A percentile compares a stretch with the other conserved stretches of the same genome.
Evolutionary conservation across 1,140 invertebrate species (phyloP).

Genomic region (Grapholita molesta): DNA sequence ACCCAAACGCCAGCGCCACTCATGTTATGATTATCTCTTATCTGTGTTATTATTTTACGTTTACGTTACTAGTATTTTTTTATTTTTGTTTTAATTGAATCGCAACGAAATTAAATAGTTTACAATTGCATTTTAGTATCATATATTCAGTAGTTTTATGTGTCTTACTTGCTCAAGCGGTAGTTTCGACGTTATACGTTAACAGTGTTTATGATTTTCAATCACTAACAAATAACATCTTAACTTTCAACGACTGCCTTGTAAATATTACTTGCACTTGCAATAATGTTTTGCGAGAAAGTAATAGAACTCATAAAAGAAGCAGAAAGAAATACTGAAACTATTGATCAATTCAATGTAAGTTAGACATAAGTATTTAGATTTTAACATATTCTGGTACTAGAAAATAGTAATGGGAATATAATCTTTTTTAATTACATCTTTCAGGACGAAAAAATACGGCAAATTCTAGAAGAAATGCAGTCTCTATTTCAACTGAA

Average conservation of each 20-base stretch:
- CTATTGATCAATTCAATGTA: slow-evolving; percentile 63
- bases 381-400: slow-evolving; percentile 1
- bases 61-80: too few relatives aligned
- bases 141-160: too few relatives aligned
- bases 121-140: too few relatives aligned
- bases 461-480: slow-evolving; percentile 69
- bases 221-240: too few relatives aligned
- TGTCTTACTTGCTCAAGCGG: too few relatives aligned
- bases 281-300: slow-evolving; percentile 68
- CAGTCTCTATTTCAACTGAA: slow-evolving; percentile 65
- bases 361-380: slow-evolving; percentile 25
- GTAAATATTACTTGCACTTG: background rate
- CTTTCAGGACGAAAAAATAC: slow-evolving; percentile 66
- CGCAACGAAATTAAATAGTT: too few relatives aligned
- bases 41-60: too few relatives aligned
- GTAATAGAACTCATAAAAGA: slow-evolving; percentile 67
- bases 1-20: too few relatives aligned
- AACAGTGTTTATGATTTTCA: background rate
- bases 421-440: background rate
- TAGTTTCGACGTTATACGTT: too few relatives aligned
- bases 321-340: slow-evolving; percentile 60
- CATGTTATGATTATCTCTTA: too few relatives aligned
- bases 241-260: background rate
- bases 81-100: too few relatives aligned
- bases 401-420: background rate